Percentiles rank a stretch among this genome's conserved stretches.
phyloP scores from a whole-genome alignment of 2,113 vertebrate genomes.

The Mormyrus lacerda region DNA sequence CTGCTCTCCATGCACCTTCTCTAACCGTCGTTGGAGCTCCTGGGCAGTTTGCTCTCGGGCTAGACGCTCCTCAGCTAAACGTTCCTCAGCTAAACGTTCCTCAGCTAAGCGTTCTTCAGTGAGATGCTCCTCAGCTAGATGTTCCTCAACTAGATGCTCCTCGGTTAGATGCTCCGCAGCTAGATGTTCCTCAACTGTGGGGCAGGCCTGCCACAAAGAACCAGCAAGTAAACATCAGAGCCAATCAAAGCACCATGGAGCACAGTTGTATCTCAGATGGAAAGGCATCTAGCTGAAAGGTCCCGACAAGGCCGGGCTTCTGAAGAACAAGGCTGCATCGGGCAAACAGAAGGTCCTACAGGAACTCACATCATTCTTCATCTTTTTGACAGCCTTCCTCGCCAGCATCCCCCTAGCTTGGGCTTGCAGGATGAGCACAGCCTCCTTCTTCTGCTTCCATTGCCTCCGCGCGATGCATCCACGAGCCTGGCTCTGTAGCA shows the following conservation, averaged over 20 bases:
- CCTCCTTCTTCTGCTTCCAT: conserved; percentile 57
- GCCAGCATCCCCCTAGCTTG: conserved; percentile 72
- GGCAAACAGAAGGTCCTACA: not conserved
- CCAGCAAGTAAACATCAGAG: not conserved
- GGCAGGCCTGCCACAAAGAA: conserved; percentile 55
- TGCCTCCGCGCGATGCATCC: conserved; percentile 68
- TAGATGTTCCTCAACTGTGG: conserved; percentile 18
- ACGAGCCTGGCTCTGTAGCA: conserved; percentile 68
- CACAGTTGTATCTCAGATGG: not conserved
- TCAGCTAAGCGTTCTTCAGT: not conserved
- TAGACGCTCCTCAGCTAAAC: conserved; percentile 44
- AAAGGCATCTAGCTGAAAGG: not conserved
- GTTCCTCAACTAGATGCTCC: not conserved
- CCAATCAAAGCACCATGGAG: not conserved
- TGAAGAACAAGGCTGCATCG: not conserved
- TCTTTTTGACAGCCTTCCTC: conserved; percentile 51
- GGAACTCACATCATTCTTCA: conserved; percentile 57
- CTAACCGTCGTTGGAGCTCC: conserved; percentile 46
- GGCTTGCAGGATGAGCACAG: conserved; percentile 72
- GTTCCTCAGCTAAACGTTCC: not conserved
- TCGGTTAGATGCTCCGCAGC: not conserved
- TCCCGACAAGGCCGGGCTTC: not conserved
- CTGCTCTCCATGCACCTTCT: conserved; percentile 47
- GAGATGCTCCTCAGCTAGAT: not conserved
- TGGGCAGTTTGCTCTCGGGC: conserved; percentile 40